Base-by-base conservation (phyloP, 2,888 invertebrate genomes). In the Subacronicta megacephala region DNA sequence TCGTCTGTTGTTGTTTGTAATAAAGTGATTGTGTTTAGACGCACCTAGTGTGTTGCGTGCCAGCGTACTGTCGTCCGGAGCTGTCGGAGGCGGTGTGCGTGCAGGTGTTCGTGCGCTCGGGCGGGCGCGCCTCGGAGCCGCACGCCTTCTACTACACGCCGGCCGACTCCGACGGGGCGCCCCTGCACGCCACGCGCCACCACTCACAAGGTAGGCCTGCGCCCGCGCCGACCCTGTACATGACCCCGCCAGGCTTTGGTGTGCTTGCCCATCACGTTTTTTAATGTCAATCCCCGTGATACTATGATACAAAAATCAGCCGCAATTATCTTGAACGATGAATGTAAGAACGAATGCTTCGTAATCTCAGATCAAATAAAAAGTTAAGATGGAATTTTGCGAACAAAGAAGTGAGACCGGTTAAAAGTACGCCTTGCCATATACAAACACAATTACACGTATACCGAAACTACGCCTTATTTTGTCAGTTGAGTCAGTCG, bases 11-110 rank as follows among this genome's bases (percentile, higher is more conserved):
- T 12, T 16, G 7, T 47, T 37, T 84, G n/a, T n/a, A n/a, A n/a
- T n/a, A n/a, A n/a, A n/a, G n/a, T 23, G 3, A 1, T 7, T 7
- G 7, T 23, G 1, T n/a, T 12, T 95, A 98, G 96, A 98, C 97
- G 17, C 98, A 98, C 91, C 95, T 98, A 49, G 97, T 98, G 29
- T 98, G 98, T 91, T 96, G 96, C 76, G 96, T 98, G 70, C 98
- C 98, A 17, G 95, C 97, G 17, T 98, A 97, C 94, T 90, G 93
- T 77, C 95, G 96, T 68, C 90, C 95, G 62, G 97, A 96, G 87
- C 95, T 96, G 59, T 60, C 93, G 23, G 97, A 97, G 85, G 94
- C 97, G 12, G 96, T 97, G 64, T 94, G 95, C 77, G 97, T 98
- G 62, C 96, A 96, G 89, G 93, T 98, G 87, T 96, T 96, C 88